Conservation (phyloP, 2,888 invertebrate genomes). For the Acleris sparsana region DNA sequence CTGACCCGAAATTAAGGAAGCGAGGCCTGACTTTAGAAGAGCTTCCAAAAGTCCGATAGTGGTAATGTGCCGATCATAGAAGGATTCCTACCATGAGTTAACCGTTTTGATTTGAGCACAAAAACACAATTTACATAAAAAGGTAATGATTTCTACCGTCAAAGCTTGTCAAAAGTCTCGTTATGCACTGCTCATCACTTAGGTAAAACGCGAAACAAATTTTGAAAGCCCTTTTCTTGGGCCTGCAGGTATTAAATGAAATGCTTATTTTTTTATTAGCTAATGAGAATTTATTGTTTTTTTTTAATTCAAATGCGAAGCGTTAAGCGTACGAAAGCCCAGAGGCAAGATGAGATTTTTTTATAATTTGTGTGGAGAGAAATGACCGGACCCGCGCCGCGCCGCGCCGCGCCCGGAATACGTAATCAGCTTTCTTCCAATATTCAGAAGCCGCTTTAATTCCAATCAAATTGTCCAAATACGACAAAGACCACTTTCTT, state of each 20-base stretch:
- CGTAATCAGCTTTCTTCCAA: constrained; percentile 65
- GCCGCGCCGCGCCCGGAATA: constrained; percentile 61
- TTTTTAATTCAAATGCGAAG: constrained; percentile 15
- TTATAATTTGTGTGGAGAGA: constrained; percentile 55
- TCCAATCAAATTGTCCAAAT: constrained; percentile 67
- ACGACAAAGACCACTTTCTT: constrained; percentile 50
- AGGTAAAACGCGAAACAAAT: constrained; percentile 7
- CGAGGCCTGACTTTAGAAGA: too few species aligned
- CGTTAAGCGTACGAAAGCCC: constrained; percentile 36
- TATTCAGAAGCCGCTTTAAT: constrained; percentile 52
- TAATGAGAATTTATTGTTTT: constrained; percentile 28
- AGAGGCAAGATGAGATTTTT: constrained; percentile 44
- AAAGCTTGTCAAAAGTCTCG: not conserved
- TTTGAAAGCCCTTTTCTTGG: constrained; percentile 3
- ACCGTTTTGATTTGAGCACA: not conserved
- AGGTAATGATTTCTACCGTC: not conserved
- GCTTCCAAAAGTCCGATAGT: too few species aligned
- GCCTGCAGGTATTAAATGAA: not conserved
- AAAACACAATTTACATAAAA: constrained; percentile 6
- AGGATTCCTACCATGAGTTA: too few species aligned
- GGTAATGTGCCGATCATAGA: too few species aligned
- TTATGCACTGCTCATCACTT: too few species aligned
- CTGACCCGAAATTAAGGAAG: too few species aligned
- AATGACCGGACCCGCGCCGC: constrained; percentile 38
- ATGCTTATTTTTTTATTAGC: constrained; percentile 10